A percentile compares a stretch with the other conserved stretches of the same genome.
Conservation (phyloP, 2,797 vertebrate genomes). For the Catostomus latipinnis region DNA sequence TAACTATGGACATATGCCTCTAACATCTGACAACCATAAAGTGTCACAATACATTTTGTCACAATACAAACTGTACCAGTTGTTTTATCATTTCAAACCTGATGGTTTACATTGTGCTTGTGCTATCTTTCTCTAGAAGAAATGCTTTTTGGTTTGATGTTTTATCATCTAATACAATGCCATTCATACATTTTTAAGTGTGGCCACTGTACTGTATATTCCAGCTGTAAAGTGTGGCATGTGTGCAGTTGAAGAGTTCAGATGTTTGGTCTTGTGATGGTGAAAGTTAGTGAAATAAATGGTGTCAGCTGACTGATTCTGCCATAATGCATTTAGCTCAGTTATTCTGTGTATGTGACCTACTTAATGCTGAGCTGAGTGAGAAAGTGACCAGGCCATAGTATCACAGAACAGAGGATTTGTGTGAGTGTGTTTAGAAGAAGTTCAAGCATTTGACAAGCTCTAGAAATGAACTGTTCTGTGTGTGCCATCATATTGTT, state of each 20-base stretch:
- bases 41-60: too few species aligned
- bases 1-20: too few species aligned
- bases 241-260: slow-evolving; percentile 11
- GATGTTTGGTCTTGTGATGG: background rate
- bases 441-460: background rate
- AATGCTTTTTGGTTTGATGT: too few species aligned
- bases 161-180: too few species aligned
- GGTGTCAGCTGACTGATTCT: slow-evolving; percentile 14
- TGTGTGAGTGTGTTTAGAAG: background rate
- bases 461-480: too few species aligned
- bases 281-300: slow-evolving; percentile 11
- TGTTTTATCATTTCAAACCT: too few species aligned
- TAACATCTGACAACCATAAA: too few species aligned
- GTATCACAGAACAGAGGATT: background rate
- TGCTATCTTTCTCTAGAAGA: too few species aligned
- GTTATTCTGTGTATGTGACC: background rate
- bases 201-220: background rate
- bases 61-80: too few species aligned
- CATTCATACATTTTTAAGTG: background rate
- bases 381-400: background rate
- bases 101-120: too few species aligned
- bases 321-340: slow-evolving; percentile 17
- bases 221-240: background rate
- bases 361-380: background rate
- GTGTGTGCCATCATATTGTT: too few species aligned